Base-by-base conservation (phyloP, 2,113 vertebrate genomes). In the Ciconia stormi region DNA sequence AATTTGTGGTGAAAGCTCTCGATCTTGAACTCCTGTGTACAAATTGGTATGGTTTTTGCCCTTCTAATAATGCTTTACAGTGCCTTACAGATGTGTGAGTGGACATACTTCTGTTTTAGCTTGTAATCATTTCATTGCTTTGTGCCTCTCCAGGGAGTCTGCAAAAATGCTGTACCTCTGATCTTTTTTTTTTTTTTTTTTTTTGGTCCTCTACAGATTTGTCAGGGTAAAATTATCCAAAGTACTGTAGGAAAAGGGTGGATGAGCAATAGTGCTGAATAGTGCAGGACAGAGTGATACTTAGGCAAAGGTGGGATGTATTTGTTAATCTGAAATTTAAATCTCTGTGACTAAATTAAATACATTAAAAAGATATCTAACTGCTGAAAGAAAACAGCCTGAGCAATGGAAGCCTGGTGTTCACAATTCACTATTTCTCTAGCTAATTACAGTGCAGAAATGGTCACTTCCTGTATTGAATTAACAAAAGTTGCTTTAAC, bases 21-120 rank as follows among this genome's bases (percentile, higher is more conserved):
- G 2, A 1, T 88, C 62, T 67, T 79, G 19, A 80, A 47, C 13
- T 72, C 13, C 23, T 44, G 9, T 36, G 4, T 72, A 21, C 15
- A 71, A 71, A 55, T 32, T 0, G 0, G 32, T 56, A 20, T 0
- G 1, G 7, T 4, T 82, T 81, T 72, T 88, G 15, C 26, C 18
- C 17, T 82, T 79, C 6, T 82, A 46, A n/a, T 69, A 40, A 13
- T 49, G 73, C 34, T 80, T 71, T 80, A 42, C 40, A 30, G 27
- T 69, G 29, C n/a, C 47, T n/a, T 78, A 29, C 3, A 53, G 36
- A 14, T 36, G 6, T 69, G 42, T 86, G 44, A 65, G 38, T 42
- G 18, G 34, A 46, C 9, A 12, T 78, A 61, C 11, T 92, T 76
- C 58, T 77, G 5, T 18, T 77, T 72, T 36, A 50, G 10, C 12